phyloP scores from a whole-genome alignment of 1,140 invertebrate genomes.

The Eueides isabella region DNA sequence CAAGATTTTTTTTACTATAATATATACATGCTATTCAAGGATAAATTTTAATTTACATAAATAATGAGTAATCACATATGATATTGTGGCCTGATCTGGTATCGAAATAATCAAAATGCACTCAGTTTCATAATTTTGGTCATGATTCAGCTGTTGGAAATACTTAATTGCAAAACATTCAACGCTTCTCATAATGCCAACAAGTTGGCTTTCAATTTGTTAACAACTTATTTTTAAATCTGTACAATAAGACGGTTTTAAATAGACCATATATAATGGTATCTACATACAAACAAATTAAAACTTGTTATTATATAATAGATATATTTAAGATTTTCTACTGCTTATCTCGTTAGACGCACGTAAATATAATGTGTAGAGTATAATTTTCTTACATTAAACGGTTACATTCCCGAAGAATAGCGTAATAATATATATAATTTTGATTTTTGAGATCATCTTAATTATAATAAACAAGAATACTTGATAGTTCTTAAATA shows the following conservation, averaged over 20 bases:
- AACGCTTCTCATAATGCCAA: conserved; percentile 30
- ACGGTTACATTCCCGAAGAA: too few relatives aligned
- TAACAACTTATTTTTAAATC: not conserved
- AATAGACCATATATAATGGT: too few relatives aligned
- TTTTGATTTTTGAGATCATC: too few relatives aligned
- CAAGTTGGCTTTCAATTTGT: not conserved
- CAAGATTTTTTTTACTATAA: not conserved
- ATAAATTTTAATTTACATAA: conserved; percentile 11
- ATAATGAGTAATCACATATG: conserved; percentile 14
- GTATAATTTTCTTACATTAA: too few relatives aligned
- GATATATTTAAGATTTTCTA: too few relatives aligned
- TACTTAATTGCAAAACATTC: conserved; percentile 50
- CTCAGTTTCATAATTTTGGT: conserved; percentile 39
- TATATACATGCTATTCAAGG: not conserved
- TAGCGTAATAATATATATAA: not conserved
- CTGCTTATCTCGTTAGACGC: too few relatives aligned
- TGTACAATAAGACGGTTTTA: not conserved
- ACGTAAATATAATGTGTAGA: too few relatives aligned
- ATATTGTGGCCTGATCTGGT: conserved; percentile 22
- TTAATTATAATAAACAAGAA: not conserved
- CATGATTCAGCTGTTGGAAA: conserved; percentile 47
- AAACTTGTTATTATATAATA: too few relatives aligned
- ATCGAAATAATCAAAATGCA: conserved; percentile 30
- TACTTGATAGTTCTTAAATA: not conserved
- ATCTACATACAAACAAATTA: too few relatives aligned